Evolutionary conservation across 1,140 invertebrate genomes (phyloP).

Genomic region (Harpegnathos saltator): DNA sequence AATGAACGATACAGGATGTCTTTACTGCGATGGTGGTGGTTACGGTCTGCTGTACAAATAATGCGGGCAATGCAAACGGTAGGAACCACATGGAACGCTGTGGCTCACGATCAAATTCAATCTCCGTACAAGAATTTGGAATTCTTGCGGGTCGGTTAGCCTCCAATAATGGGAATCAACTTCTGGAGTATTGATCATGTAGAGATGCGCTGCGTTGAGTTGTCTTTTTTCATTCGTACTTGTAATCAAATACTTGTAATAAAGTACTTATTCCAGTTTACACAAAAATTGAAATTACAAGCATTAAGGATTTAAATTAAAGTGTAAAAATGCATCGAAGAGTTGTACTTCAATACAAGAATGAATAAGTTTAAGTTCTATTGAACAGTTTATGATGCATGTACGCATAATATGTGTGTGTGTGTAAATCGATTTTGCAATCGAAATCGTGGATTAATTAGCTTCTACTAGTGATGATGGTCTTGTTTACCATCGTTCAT

Average conservation of each 20-base stretch:
- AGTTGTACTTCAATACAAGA: background rate
- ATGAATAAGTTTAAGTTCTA: background rate
- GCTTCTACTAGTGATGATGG: background rate
- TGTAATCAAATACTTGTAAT: constrained; percentile 7
- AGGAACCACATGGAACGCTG: constrained; percentile 60
- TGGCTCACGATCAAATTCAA: constrained; percentile 65
- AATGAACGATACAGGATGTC: constrained; percentile 60
- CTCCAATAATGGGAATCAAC: constrained; percentile 75
- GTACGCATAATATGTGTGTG: too few species aligned
- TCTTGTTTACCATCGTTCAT: background rate
- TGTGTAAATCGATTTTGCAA: background rate
- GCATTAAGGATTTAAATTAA: too few species aligned
- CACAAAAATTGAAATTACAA: background rate
- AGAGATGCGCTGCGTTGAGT: background rate
- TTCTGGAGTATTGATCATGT: constrained; percentile 36
- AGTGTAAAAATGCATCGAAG: background rate
- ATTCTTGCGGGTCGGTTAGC: constrained; percentile 68
- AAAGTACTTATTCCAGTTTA: background rate
- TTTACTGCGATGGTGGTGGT: constrained; percentile 58
- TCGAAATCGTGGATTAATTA: background rate
- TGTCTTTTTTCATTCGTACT: constrained; percentile 23
- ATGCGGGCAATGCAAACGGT: constrained; percentile 68
- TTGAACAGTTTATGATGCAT: background rate
- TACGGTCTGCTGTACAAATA: constrained; percentile 61
- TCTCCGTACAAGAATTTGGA: constrained; percentile 63